Percentiles rank a stretch among this genome's conserved stretches.
Evolutionary conservation across 2,888 invertebrate genomes (phyloP).

Genomic region (Vannuccia rotundouncinata): DNA sequence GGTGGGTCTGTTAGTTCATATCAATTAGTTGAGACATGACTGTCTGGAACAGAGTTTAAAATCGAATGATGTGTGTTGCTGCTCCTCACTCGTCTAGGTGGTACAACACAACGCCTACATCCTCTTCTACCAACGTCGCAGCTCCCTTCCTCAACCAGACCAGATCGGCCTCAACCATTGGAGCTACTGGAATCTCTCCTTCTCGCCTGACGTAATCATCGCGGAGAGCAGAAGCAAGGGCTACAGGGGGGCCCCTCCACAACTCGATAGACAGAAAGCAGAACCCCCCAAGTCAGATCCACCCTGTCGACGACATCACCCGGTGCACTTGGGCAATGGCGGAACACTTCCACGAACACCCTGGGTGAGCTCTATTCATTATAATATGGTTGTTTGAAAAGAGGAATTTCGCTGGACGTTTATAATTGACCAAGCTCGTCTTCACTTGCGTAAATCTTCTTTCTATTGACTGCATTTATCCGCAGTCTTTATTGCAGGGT

Average conservation of each 20-base stretch:
- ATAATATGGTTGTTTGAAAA: too few relatives aligned
- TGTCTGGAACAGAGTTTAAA: too few relatives aligned
- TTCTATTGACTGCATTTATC: too few relatives aligned
- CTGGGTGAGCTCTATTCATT: not conserved
- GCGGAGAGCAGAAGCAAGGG: not conserved
- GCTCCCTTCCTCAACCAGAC: not conserved
- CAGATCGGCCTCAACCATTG: not conserved
- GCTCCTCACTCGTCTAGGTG: not conserved
- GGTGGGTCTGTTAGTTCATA: too few relatives aligned
- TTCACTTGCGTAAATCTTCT: too few relatives aligned
- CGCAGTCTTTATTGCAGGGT: too few relatives aligned
- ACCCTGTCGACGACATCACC: not conserved
- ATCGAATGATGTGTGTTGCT: too few relatives aligned
- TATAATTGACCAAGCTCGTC: too few relatives aligned
- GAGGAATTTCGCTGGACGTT: too few relatives aligned
- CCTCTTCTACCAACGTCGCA: constrained; percentile 30
- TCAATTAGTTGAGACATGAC: too few relatives aligned
- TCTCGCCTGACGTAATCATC: not conserved
- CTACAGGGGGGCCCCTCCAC: not conserved
- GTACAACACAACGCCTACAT: constrained; percentile 32
- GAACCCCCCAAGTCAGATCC: constrained; percentile 10
- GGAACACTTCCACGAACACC: not conserved
- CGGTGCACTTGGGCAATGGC: not conserved
- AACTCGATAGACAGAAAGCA: not conserved
- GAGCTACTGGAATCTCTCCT: not conserved